A percentile compares a stretch with the other conserved stretches of the same genome.
Evolutionary conservation across 1,140 invertebrate genomes (phyloP).

Genomic region (Hetaerina americana): DNA sequence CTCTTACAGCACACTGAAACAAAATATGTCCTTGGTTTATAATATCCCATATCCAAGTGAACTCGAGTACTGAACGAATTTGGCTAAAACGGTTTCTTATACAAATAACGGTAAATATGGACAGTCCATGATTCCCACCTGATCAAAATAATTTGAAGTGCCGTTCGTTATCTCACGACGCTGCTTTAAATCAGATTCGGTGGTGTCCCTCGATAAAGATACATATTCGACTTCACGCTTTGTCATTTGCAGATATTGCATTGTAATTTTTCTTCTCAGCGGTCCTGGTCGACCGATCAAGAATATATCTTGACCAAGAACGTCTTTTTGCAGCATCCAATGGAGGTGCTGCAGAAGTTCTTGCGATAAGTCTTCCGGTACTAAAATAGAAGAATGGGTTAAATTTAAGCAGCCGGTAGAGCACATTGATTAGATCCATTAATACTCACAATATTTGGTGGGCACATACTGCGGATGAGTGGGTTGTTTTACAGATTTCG

Average conservation of each 20-base stretch:
- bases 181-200: slow-evolving; percentile 93
- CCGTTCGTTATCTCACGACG: slow-evolving; percentile 78
- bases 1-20: slow-evolving; percentile 70
- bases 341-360: slow-evolving; percentile 64
- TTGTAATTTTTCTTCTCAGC: slow-evolving; percentile 58
- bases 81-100: background rate
- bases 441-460: slow-evolving; percentile 62
- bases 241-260: slow-evolving; percentile 80
- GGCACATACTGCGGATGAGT: slow-evolving; percentile 69
- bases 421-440: slow-evolving; percentile 9
- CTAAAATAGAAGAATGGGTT: slow-evolving; percentile 25
- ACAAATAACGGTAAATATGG: background rate
- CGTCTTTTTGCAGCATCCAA: slow-evolving; percentile 93
- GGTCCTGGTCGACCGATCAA: slow-evolving; percentile 82
- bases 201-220: slow-evolving; percentile 85
- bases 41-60: no score
- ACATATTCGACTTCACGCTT: slow-evolving; percentile 87
- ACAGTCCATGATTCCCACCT: no score
- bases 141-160: slow-evolving; percentile 85
- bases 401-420: no score
- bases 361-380: slow-evolving; percentile 45
- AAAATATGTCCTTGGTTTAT: no score
- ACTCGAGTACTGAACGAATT: background rate
- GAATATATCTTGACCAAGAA: slow-evolving; percentile 89
- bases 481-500: slow-evolving; percentile 45